A percentile compares a stretch with the other conserved stretches of the same genome.
These are phyloP conservation scores for Arion vulgaris DNA, from an alignment of 1,140 invertebrate genomes.

Conservation along the genomic window DNA sequence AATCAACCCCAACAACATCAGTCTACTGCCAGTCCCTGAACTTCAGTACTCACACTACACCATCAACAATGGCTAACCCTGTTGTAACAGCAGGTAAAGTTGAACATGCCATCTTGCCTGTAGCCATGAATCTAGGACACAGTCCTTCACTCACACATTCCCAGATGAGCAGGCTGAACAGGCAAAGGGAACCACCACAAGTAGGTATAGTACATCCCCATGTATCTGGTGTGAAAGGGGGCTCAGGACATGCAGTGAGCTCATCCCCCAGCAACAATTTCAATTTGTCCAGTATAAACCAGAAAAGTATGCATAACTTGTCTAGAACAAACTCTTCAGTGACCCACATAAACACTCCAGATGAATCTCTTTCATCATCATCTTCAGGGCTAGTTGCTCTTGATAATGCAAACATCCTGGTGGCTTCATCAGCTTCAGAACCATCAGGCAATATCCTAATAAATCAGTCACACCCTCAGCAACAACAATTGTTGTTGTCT, in stretches of 20 bases:
- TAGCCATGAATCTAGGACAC: not conserved
- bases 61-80: not conserved
- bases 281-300: not conserved
- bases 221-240: not conserved
- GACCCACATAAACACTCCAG: not conserved
- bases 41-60: not conserved
- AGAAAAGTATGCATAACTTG: not conserved
- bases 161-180: not conserved
- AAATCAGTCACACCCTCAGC: not conserved
- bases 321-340: not conserved
- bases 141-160: not conserved
- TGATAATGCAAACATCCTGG: not conserved
- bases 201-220: constrained; percentile 6
- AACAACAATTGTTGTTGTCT: not conserved
- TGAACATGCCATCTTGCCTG: not conserved
- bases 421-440: not conserved
- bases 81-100: not conserved
- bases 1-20: not conserved
- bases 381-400: not conserved
- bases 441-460: not conserved
- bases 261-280: constrained; percentile 2
- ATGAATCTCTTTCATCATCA: not conserved
- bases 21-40: not conserved
- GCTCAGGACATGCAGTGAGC: not conserved
- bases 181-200: constrained; percentile 5